Conservation (phyloP, 2,113 vertebrate genomes). For the Scartelaos histophorus region DNA sequence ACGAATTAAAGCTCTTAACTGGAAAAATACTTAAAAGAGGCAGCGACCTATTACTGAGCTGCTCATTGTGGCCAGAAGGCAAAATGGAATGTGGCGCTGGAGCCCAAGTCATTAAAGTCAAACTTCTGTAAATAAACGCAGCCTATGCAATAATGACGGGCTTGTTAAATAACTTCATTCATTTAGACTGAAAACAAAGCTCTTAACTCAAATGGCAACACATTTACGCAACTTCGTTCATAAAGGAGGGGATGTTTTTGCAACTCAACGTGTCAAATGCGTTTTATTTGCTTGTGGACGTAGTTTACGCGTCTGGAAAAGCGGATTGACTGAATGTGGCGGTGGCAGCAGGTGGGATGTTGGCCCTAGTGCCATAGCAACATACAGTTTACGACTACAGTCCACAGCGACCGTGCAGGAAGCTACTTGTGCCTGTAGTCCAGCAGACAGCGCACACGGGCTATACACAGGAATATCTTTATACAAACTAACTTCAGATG, state of each 20-base stretch:
- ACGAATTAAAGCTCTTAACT: conserved; percentile 31
- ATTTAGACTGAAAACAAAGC: background rate
- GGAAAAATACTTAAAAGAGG: conserved; percentile 43
- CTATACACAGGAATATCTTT: conserved; percentile 5
- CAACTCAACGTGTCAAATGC: background rate
- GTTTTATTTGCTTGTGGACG: background rate
- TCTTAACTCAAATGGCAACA: background rate
- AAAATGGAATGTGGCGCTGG: background rate
- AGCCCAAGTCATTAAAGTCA: background rate
- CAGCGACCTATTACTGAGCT: conserved; percentile 17
- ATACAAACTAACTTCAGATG: background rate
- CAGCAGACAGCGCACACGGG: conserved; percentile 24
- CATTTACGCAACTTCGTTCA: background rate
- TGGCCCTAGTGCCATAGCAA: conserved; percentile 67
- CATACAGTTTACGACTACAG: conserved; percentile 58
- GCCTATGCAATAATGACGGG: background rate
- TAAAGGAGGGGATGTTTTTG: background rate
- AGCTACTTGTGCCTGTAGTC: conserved; percentile 26
- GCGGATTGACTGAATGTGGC: background rate
- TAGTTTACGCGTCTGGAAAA: background rate
- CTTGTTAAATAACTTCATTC: background rate
- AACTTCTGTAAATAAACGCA: background rate
- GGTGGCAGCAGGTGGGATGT: conserved; percentile 68
- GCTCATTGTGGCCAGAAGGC: conserved; percentile 10
- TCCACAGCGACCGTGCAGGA: conserved; percentile 22